phyloP scores from a whole-genome alignment of 2,888 invertebrate species.

The Cenopis cana region DNA sequence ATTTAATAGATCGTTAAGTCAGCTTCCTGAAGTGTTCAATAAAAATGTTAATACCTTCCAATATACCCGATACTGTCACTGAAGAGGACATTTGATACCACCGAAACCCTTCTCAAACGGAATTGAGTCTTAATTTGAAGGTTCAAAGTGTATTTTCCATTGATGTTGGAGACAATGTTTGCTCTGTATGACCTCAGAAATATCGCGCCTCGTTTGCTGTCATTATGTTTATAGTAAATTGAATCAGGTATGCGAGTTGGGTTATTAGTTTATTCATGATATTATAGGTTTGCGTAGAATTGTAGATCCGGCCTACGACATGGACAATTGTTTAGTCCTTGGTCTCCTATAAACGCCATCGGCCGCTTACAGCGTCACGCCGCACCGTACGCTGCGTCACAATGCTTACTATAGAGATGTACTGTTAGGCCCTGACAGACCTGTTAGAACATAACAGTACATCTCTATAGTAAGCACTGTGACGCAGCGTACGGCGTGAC shows the following conservation, averaged over 20 bases:
- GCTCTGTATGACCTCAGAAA: constrained; percentile 38
- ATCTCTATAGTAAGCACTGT: too few relatives aligned
- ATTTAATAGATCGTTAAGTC: constrained; percentile 31
- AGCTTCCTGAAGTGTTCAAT: constrained; percentile 23
- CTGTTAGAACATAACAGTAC: too few relatives aligned
- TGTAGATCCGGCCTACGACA: too few relatives aligned
- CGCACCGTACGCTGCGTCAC: too few relatives aligned
- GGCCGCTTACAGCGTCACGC: too few relatives aligned
- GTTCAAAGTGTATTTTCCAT: constrained; percentile 5
- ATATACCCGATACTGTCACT: constrained; percentile 29
- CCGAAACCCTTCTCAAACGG: neutral
- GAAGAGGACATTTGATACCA: constrained; percentile 34
- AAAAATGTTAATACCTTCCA: constrained; percentile 16
- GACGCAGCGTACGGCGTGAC: too few relatives aligned
- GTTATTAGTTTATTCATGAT: constrained; percentile 19
- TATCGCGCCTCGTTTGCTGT: constrained; percentile 39
- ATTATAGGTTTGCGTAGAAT: constrained; percentile 10
- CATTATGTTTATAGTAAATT: constrained; percentile 39
- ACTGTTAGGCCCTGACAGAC: too few relatives aligned
- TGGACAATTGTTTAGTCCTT: neutral
- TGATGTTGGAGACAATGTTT: constrained; percentile 20
- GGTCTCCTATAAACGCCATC: too few relatives aligned
- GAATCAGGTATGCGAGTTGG: constrained; percentile 35
- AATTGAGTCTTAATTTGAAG: constrained; percentile 12
- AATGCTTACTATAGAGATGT: too few relatives aligned